Base-by-base conservation (phyloP, 2,113 vertebrate genomes). In the Cololabis saira region DNA sequence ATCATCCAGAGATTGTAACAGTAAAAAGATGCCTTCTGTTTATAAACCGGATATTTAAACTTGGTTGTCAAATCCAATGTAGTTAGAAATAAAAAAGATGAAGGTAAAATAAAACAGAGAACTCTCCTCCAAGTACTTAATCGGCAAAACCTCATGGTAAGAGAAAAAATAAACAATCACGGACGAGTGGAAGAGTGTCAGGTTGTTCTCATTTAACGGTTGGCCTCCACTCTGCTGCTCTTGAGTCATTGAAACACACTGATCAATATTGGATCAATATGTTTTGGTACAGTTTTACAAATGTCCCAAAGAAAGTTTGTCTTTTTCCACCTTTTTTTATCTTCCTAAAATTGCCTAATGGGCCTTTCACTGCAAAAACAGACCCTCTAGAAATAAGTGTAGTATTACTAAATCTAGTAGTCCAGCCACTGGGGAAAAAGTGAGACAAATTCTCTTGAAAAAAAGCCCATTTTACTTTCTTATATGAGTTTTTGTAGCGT, bases 221-320 rank as follows among this genome's bases (percentile, higher is more conserved):
- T 70, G 41, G 63, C 27, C 50, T 52, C 53, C 59, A 68, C 55
- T 67, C 11, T 21, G 70, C 45, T 60, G 64, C 73, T 61, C 43
- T 76, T 41, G 51, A 81, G 57, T 76, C 68, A 58, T 33, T 67
- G 56, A 42, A 57, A 61, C 66, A 59, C 70, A 73, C 74, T 71
- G 65, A 82, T 85, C 75, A 64, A 72, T 85, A 51, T 44, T 54
- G 19, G 64, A 73, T 87, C 78, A 17, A 78, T 80, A 63, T 63
- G 53, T 37, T 15, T 47, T 64, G 21, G 21, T 44, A 18, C 63
- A 56, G 14, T 76, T 82, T 63, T 17, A 30, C 24, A 52, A 69
- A 72, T 77, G 44, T 42, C 51, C 67, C 40, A n/a, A 17, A 37
- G 6, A 22, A 10, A 2, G 30, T 61, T 48, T 16, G 66, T 15